Base-by-base conservation (phyloP, 2,797 vertebrate genomes). In the Notoglanidium macrostoma region DNA sequence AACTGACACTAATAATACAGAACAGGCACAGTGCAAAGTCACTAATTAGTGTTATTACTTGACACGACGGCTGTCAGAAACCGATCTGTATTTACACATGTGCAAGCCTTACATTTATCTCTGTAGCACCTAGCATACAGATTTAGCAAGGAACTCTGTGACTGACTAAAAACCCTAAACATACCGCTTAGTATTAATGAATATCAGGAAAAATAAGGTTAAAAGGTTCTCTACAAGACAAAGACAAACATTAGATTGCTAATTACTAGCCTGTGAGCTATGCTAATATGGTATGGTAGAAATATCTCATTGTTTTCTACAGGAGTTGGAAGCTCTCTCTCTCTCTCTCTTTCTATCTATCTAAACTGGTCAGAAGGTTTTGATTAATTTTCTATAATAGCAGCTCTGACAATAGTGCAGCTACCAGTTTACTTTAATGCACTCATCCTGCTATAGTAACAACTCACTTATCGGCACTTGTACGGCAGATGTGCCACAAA, bases 11-110 rank as follows among this genome's bases (percentile, higher is more conserved):
- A 81, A 81, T 63, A 63, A 63, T 44, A 46, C 14, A 81, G 35
- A 61, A 44, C 14, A 15, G 23, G 3, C 12, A 6, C 55, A 23
- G 23, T 0, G 0, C 29, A 78, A 78, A 55, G 19, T 59, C 55
- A 44, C 78, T 3, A 44, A 81, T 57, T 81, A 15, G 3, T n/a
- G 57, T 63, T 81, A 63, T 63, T 63, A 81, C 40, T 81, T 63
- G 78, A 40, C 23, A 44, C 4, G 11, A 80, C 21, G 0, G 19
- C 55, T 61, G 35, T 80, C 55, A 44, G 61, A 44, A 81, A 79
- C 54, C 7, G 17, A 55, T 78, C 29, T 17, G 10, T 14, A 40
- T 59, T 78, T 57, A 29, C 9, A 35, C 76, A 29, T 74, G 72
- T 49, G 40, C 23, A 74, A 74, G 72, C 1, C n/a, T 77, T 26